Base-by-base conservation (phyloP, 37 sponge, comb jelly and placozoan species). In the Oscarella lobularis region DNA sequence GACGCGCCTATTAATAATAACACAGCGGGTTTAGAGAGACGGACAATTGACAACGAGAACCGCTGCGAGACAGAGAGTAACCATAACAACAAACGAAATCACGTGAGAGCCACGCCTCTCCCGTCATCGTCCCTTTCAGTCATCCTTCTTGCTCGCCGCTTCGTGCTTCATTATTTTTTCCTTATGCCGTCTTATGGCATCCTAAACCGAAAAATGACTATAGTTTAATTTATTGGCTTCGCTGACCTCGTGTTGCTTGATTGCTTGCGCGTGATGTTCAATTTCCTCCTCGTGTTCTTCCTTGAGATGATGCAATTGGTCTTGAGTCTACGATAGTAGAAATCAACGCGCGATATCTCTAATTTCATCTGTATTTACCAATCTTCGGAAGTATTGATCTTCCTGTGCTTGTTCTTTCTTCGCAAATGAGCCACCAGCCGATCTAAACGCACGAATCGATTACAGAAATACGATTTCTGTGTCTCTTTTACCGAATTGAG, bases 211-310 rank as follows among this genome's bases (percentile, higher is more conserved):
- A 48, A n/a, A 35, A 20, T 30, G 3, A 40, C 14, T 74, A 20
- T n/a, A 74, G 30, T 35, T 3, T n/a, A 27, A 3, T 34, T 40
- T 9, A 3, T 31, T 27, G 14, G 35, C 31, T 41, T 27, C 3
- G 27, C 14, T 4, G 3, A 29, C 81, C 73, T 87, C 81, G 36
- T 81, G 81, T n/a, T 76, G 76, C 29, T 80, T 38, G 39, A 87
- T 87, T 33, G 77, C 48, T 5, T 87, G 81, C 66, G 67, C 74
- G 48, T 87, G 88, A 2, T 75, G 66, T 0, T 84, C 75, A 39
- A 87, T 83, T 39, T 87, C 88, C 48, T 87, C 88, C 38, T 84
- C 78, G 37, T 87, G 84, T 41, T 83, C 81, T 27, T 75, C 66
- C 27, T 71, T 38, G 2, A 48, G 60, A 33, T 80, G 73, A 4